Evolutionary conservation across 1,140 invertebrate genomes (phyloP).

Genomic region (Zelostemma sp.): DNA sequence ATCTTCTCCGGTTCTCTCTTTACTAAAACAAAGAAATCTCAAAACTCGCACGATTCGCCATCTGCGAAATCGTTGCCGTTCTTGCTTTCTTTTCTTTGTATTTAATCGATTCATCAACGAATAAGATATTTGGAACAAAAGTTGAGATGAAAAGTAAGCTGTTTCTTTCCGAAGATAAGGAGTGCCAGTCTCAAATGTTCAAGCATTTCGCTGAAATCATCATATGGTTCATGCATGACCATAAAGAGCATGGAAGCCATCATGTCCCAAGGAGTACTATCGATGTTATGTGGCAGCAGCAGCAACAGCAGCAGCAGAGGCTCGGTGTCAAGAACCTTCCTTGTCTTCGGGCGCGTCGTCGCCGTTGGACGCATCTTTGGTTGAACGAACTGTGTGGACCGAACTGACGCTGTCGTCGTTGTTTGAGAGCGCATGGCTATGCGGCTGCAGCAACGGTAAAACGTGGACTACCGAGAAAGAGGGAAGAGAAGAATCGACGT

Average conservation of each 20-base stretch:
- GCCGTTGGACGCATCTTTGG: slow-evolving; percentile 23
- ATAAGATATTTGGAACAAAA: no score
- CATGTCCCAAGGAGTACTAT: neutral
- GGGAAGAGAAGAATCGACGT: slow-evolving; percentile 43
- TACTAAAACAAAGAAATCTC: no score
- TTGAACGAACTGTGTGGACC: slow-evolving; percentile 47
- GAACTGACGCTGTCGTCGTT: slow-evolving; percentile 16
- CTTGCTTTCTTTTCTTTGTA: no score
- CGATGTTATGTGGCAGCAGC: neutral
- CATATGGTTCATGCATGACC: neutral
- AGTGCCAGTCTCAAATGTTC: no score
- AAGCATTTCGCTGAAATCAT: no score
- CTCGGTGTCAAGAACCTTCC: slow-evolving; percentile 36
- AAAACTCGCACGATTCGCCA: no score
- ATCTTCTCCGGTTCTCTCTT: no score
- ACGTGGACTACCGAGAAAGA: slow-evolving; percentile 27
- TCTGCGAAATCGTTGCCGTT: no score
- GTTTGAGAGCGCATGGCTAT: slow-evolving; percentile 20
- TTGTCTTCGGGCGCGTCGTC: slow-evolving; percentile 17
- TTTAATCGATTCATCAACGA: no score
- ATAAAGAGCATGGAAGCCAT: slow-evolving; percentile 1
- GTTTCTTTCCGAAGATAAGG: no score
- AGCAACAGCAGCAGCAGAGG: neutral
- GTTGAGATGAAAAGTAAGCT: no score
- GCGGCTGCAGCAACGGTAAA: slow-evolving; percentile 57